Conservation (phyloP, 2,113 vertebrate genomes). For the Setophaga coronata region DNA sequence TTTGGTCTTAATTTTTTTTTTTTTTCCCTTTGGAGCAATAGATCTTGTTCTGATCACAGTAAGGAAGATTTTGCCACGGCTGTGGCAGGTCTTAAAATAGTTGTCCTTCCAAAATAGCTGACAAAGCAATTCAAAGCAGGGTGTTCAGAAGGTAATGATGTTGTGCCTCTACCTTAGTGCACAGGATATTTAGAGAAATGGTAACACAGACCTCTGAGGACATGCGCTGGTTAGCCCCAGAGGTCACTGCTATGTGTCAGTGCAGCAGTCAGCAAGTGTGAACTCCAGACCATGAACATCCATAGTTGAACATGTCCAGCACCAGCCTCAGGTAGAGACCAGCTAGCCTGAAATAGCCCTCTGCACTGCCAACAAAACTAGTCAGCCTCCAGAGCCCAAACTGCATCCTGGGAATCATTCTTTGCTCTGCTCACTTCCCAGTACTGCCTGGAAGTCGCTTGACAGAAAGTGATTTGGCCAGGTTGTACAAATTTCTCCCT, state of each 20-base stretch:
- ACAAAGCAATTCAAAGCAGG: not conserved
- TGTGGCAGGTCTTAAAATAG: not conserved
- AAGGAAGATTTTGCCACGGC: not conserved
- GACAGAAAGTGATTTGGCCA: not conserved
- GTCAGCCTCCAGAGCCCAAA: not conserved
- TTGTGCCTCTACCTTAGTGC: not conserved
- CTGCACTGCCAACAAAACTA: not conserved
- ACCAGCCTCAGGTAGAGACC: accelerated
- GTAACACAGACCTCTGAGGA: too few relatives aligned
- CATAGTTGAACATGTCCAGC: too few relatives aligned
- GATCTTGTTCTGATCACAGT: not conserved
- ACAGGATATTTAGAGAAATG: not conserved
- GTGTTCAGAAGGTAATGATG: accelerated
- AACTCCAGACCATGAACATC: not conserved
- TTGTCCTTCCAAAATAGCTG: not conserved
- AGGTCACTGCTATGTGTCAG: accelerated
- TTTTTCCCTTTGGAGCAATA: not conserved
- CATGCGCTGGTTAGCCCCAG: not conserved
- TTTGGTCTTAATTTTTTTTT: not conserved
- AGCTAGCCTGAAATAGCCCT: not conserved
- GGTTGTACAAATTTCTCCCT: not conserved
- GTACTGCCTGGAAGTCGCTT: not conserved
- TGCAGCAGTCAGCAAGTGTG: not conserved
- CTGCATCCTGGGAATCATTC: not conserved
- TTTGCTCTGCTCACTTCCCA: not conserved